A percentile compares a stretch with the other conserved stretches of the same genome.
phyloP scores from a whole-genome alignment of 2,797 vertebrate species.

The Pangasius larnaudii region DNA sequence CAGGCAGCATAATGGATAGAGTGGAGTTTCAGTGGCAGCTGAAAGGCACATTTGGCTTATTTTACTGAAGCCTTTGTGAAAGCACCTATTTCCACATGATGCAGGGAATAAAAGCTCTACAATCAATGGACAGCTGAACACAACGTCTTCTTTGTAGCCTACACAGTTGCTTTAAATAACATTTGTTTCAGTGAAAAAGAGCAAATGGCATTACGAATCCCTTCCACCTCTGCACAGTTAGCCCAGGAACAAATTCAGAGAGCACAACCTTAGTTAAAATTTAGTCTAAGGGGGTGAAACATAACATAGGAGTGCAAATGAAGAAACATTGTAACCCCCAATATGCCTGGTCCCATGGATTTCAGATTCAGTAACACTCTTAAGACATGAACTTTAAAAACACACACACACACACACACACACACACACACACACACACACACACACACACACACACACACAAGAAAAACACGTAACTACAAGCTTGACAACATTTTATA shows the following conservation, averaged over 20 bases:
- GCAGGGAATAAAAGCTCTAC: background rate
- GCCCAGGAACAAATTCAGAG: background rate
- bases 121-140: background rate
- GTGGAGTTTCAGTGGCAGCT: background rate
- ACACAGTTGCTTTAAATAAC: background rate
- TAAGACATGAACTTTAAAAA: background rate
- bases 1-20: background rate
- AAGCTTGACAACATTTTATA: background rate
- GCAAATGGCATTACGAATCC: background rate
- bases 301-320: background rate
- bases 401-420: background rate
- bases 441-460: background rate
- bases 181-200: background rate
- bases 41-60: slow-evolving; percentile 7
- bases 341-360: background rate
- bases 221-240: background rate
- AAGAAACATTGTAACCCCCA: background rate
- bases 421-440: background rate
- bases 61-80: slow-evolving; percentile 9
- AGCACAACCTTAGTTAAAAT: background rate
- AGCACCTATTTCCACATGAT: slow-evolving; percentile 1
- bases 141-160: background rate
- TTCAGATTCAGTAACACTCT: background rate
- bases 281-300: background rate
- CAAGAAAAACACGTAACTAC: background rate